Base-by-base conservation (phyloP, 1,140 invertebrate species). In the Zophobas morio region DNA sequence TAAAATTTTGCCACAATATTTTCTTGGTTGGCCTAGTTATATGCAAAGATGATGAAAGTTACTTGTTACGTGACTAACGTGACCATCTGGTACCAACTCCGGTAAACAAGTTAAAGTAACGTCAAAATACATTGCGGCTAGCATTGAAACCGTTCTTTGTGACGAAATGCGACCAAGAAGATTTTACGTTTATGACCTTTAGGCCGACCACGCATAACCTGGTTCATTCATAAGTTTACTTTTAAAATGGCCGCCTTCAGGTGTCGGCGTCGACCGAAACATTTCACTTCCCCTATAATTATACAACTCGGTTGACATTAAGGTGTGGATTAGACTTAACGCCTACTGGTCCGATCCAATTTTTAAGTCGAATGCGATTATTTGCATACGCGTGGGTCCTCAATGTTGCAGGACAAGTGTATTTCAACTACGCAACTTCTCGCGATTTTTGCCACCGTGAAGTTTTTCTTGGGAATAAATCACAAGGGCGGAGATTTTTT, bases 151-250 rank as follows among this genome's bases (percentile, higher is more conserved):
- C 42, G 39, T 66, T 66, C 39, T 39, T 66, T 40, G 42, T 66
- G 39, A 42, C 6, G 60, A 66, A 66, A 66, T 51, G 6, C 49
- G 6, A 4, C 39, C 8, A 49, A 56, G 71, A 54, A 54, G 47
- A 73, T 54, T 73, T 73, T 73, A 73, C 71, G 71, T 73, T 73
- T 73, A 39, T 39, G 51, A 73, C 71, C 71, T 73, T 73, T 73
- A 4, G 2, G 51, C 40, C 71, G 49, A 73, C 71, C 39, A 73
- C 49, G 51, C 54, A 51, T 51, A 2, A 36, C 56, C 49, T 3
- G 36, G n/a, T 73, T 73, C 71, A 73, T 73, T 73, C 71, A 73
- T 73, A 73, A 73, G 37, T 56, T 73, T 51, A 51, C n/a, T 46
- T 66, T 66, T 51, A 20, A 51, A 40, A 70, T 5, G 20, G 42